Conservation (phyloP, 2,888 invertebrate genomes). For the Allygus modestus region DNA sequence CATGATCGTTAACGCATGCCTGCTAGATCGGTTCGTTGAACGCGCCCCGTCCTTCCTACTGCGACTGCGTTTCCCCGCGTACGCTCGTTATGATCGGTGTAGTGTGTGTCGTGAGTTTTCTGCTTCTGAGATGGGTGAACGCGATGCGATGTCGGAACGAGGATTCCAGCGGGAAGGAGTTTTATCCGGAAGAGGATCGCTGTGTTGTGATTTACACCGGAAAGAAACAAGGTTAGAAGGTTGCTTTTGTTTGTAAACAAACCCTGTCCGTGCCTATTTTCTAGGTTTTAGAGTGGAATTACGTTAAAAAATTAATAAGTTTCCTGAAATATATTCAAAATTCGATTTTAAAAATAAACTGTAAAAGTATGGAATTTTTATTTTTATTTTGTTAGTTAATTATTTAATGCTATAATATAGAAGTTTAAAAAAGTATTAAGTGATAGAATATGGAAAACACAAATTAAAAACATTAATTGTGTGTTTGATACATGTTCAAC, state of each 20-base stretch:
- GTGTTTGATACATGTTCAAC: too few species aligned
- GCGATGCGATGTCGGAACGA: background rate
- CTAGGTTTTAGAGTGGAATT: too few species aligned
- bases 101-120: slow-evolving; percentile 27
- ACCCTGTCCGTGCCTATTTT: too few species aligned
- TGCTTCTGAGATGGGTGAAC: slow-evolving; percentile 15
- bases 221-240: background rate
- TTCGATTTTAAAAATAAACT: too few species aligned
- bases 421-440: too few species aligned
- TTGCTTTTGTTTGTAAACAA: slow-evolving; percentile 30
- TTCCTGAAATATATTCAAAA: too few species aligned
- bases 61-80: background rate
- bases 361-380: too few species aligned
- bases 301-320: too few species aligned
- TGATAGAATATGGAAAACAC: too few species aligned
- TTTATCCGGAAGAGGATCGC: background rate
- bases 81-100: slow-evolving; percentile 28
- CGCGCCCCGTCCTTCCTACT: slow-evolving; percentile 17
- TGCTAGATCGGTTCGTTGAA: slow-evolving; percentile 44
- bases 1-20: slow-evolving; percentile 46
- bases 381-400: too few species aligned
- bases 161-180: background rate
- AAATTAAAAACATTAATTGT: too few species aligned
- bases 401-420: too few species aligned
- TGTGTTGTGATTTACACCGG: background rate